Conservation (phyloP, 2,888 invertebrate species). For the Megastigmus dorsalis region DNA sequence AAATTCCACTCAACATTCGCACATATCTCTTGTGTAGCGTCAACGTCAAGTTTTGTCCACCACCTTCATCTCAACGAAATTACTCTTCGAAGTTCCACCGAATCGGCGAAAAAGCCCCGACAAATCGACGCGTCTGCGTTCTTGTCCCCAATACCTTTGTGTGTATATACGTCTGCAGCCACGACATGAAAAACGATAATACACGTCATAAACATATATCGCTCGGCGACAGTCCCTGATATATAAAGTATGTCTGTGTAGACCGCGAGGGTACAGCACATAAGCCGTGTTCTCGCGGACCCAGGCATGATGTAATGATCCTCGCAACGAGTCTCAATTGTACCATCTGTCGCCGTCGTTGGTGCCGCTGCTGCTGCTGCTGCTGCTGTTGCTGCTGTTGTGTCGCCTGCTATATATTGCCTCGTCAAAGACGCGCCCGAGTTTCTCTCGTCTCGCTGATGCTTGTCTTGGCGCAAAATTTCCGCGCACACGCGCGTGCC, state of each 20-base stretch:
- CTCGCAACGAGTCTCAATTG: constrained; percentile 49
- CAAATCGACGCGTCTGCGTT: constrained; percentile 10
- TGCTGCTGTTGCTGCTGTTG: background rate
- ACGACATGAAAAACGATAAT: too few species aligned
- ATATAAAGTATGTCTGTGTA: too few species aligned
- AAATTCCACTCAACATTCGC: too few species aligned
- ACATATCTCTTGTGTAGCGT: too few species aligned
- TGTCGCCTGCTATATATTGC: too few species aligned
- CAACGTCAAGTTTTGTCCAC: too few species aligned
- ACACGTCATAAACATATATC: too few species aligned
- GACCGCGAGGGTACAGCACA: background rate
- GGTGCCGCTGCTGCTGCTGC: background rate
- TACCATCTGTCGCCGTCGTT: constrained; percentile 47
- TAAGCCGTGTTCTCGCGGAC: constrained; percentile 3
- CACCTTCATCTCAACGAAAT: too few species aligned
- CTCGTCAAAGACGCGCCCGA: constrained; percentile 5
- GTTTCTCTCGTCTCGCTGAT: background rate
- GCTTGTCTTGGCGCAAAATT: constrained; percentile 18
- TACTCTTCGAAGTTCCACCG: too few species aligned
- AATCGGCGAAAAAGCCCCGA: too few species aligned
- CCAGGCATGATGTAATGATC: constrained; percentile 55
- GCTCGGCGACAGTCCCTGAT: background rate
- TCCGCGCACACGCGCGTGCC: too few species aligned
- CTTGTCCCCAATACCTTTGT: background rate
- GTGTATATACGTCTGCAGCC: background rate